phyloP scores from a whole-genome alignment of 2,797 vertebrate species.

The Gymnopithys bicolor region DNA sequence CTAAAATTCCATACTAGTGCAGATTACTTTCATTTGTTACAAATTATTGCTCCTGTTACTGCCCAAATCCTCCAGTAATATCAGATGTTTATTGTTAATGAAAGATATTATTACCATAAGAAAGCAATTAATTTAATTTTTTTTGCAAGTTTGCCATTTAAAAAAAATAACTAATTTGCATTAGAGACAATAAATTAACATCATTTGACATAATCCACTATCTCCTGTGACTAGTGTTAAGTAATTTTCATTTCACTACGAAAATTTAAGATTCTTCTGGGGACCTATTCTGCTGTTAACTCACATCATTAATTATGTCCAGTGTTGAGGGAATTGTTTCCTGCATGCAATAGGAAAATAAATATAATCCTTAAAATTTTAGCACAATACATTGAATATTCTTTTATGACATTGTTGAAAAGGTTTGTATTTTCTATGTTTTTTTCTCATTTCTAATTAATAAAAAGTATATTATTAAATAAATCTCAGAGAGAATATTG shows the following conservation, averaged over 20 bases:
- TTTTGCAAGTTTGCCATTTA: neutral
- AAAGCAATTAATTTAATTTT: slow-evolving; percentile 3
- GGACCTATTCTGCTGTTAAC: neutral
- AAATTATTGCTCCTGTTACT: slow-evolving; percentile 13
- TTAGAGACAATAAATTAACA: slow-evolving; percentile 7
- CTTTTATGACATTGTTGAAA: neutral
- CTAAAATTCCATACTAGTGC: neutral
- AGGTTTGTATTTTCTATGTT: neutral
- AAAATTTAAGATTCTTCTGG: neutral
- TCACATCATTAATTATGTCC: neutral
- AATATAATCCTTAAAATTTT: neutral
- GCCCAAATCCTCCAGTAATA: slow-evolving; percentile 28
- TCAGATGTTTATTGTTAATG: slow-evolving; percentile 42
- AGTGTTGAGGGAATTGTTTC: neutral
- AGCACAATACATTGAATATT: neutral
- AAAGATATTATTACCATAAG: slow-evolving; percentile 23
- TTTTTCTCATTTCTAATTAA: neutral
- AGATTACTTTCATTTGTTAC: slow-evolving; percentile 27
- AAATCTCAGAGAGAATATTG: neutral
- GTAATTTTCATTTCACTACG: slow-evolving; percentile 1
- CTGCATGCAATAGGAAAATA: neutral
- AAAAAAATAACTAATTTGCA: neutral
- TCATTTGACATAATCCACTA: slow-evolving; percentile 1
- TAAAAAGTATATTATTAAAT: neutral
- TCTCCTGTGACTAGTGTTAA: neutral